Base-by-base conservation (phyloP, 1,140 invertebrate species). In the Phocides pigmalion region DNA sequence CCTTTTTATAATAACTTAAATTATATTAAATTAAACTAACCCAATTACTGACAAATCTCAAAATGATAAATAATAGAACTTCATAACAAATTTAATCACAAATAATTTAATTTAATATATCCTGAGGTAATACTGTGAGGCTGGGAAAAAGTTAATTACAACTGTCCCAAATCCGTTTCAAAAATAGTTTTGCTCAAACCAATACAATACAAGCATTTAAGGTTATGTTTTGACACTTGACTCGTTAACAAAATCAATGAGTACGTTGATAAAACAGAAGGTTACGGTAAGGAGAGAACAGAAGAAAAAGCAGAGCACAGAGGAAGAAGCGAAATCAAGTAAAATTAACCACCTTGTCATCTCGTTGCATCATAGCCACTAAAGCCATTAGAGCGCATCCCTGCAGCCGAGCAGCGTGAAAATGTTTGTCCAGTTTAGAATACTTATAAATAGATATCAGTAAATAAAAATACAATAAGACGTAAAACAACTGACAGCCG, bases 401-500 rank as follows among this genome's bases (percentile, higher is more conserved):
- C 83, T 89, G 84, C 66, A 82, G 77, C 67, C 70, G 46, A 79
- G 79, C 79, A 68, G 88, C 86, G 70, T 87, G 79, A 82, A 89
- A 83, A 74, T 76, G 67, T 73, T 59, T 72, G 56, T 65, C 70
- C 64, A 78, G 47, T 72, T 73, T 70, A 76, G 67, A 70, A 47
- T 78, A 76, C 66, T 76, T 76, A 76, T 80, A 76, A 73, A 79
- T 65, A 70, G 62, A 70, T 74, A 68, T 51, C 67, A 58, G 69
- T 59, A 62, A 66, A 62, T 56, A 66, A 70, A 76, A 81, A 78
- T 75, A 69, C 59, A 79, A 58, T 85, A 66, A 80, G 81, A 85
- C 84, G 87, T 91, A 89, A 89, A 91, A 89, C 85, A 90, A 84
- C 74, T 91, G 89, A 91, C 89, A 91, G 82, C 84, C 85, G 87